Base-by-base conservation (phyloP, 2,888 invertebrate species). In the Argynnis bischoffii region DNA sequence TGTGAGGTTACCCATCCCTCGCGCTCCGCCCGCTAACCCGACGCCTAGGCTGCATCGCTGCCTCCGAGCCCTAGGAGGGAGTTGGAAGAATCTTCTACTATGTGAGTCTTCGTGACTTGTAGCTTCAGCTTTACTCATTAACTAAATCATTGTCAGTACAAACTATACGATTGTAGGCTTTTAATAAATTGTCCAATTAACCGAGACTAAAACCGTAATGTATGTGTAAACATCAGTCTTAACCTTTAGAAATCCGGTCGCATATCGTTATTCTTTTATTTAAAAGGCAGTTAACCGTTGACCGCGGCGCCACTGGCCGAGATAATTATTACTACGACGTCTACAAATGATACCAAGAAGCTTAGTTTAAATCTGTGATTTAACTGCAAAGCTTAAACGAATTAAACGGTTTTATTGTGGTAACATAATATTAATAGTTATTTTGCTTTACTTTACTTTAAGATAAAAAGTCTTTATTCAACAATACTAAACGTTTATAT, bases 81-180 rank as follows among this genome's bases (percentile, higher is more conserved):
- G 96, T 89, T 96, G 96, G 96, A 96, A 95, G 90, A 96, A 96
- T 89, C 94, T 96, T 75, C 92, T 96, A 82, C 94, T 95, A 93
- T 93, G 96, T 96, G 95, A 96, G 96, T 95, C 80, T 80, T 75
- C 80, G 83, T 77, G 83, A 79, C 79, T 73, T 74, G 73, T 78
- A 75, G 77, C 78, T 74, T 77, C 77, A 79, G 80, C 81, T 82
- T 80, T 67, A 66, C 60, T 76, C 74, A 76, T 77, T 74, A 72
- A 78, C 74, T 76, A 72, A 73, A 69, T 69, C 71, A 72, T 72
- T 68, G 66, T 66, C 66, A 66, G 67, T 64, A 55, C 53, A 54
- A 60, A 11, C 35, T 41, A 11, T 41, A 41, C 57, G 59, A 56
- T 60, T 68, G 65, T 63, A 70, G 63, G 63, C 53, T 64, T 69